Percentiles rank a stretch among this genome's conserved stretches.
Evolutionary conservation across 2,797 vertebrate genomes (phyloP).

Genomic region (Mormyrus proboscirostris): DNA sequence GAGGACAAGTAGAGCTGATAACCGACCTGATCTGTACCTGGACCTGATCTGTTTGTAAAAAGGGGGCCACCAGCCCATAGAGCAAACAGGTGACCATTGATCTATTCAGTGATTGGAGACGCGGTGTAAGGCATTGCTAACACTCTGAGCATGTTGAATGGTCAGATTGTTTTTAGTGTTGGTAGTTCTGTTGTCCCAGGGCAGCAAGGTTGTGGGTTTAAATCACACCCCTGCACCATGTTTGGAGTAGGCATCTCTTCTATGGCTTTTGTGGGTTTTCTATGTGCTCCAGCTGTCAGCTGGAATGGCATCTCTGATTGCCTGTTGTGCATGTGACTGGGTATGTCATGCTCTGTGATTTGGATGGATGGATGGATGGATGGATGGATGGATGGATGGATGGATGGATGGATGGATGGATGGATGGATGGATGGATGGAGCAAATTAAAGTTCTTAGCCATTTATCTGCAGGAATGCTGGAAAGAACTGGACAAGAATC

Average conservation of each 20-base stretch:
- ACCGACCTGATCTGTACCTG: not conserved
- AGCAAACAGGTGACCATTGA: not conserved
- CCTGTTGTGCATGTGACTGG: not conserved
- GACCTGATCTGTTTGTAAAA: not conserved
- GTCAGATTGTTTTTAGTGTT: not conserved
- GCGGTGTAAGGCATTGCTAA: not conserved
- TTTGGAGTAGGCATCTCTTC: not conserved
- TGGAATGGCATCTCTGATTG: not conserved
- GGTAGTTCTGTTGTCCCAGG: not conserved
- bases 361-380: not conserved
- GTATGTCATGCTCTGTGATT: not conserved
- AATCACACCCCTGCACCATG: not conserved
- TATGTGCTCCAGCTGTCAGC: not conserved
- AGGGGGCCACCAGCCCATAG: not conserved
- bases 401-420: not conserved
- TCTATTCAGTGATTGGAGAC: not conserved
- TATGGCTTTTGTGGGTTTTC: not conserved
- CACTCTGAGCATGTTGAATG: not conserved
- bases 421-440: not conserved
- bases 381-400: no score
- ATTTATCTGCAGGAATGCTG: slow-evolving; percentile 72
- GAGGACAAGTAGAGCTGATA: not conserved
- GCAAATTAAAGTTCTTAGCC: not conserved
- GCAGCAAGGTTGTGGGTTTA: not conserved
- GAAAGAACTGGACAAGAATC: slow-evolving; percentile 88